A percentile compares a stretch with the other conserved stretches of the same genome.
Evolutionary conservation across 2,113 vertebrate species (phyloP).

Genomic region (Lanius ludovicianus): DNA sequence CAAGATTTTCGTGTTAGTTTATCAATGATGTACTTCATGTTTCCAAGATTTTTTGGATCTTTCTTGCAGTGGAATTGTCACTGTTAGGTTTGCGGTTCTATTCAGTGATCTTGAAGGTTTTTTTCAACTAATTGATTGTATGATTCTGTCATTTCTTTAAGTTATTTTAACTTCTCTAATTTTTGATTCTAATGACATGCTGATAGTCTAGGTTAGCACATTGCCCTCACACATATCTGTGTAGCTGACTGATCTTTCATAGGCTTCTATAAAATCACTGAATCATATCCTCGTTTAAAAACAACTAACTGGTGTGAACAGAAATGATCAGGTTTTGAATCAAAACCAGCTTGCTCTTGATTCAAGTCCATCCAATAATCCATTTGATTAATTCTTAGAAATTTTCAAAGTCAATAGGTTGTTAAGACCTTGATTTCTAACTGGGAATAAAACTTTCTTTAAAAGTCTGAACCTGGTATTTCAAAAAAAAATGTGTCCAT

Average conservation of each 20-base stretch:
- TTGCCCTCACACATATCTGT: not conserved
- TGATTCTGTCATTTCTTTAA: not conserved
- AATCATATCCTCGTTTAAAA: not conserved
- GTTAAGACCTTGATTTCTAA: not conserved
- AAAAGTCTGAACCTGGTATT: not conserved
- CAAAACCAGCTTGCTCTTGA: not conserved
- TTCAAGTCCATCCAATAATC: not conserved
- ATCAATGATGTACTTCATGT: not conserved
- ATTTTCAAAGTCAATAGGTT: not conserved
- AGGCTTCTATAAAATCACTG: not conserved
- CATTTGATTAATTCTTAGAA: not conserved
- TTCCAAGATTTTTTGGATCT: not conserved
- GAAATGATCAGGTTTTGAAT: not conserved
- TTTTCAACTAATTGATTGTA: not conserved
- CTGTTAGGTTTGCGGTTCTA: not conserved
- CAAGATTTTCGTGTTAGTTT: not conserved
- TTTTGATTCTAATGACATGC: not conserved
- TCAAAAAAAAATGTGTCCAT: not conserved
- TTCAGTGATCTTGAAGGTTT: accelerated
- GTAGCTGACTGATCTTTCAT: not conserved
- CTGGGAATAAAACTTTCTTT: not conserved
- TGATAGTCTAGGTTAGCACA: not conserved
- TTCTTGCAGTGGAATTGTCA: not conserved
- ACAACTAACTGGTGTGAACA: not conserved
- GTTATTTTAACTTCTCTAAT: not conserved